Conservation (phyloP, 2,888 invertebrate genomes). For the Halictus quadricinctus region DNA sequence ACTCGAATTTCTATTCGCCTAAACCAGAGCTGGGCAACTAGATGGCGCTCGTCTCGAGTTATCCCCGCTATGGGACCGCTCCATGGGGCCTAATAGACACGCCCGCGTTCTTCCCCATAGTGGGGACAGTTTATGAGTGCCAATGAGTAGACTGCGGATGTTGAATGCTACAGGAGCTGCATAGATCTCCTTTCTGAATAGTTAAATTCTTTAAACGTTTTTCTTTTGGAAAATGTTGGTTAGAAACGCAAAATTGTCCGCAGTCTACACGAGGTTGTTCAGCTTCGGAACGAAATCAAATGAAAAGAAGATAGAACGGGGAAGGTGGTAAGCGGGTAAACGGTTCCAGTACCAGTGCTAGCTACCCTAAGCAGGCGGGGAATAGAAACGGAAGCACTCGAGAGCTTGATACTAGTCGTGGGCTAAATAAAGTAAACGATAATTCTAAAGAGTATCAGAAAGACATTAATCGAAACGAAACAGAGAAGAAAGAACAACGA, state of each 20-base stretch:
- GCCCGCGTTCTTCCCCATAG: background rate
- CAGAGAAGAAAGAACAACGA: background rate
- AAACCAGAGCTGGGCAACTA: background rate
- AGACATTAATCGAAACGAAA: constrained; percentile 60
- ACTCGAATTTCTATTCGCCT: constrained; percentile 24
- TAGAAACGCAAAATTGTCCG: background rate
- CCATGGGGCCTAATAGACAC: background rate
- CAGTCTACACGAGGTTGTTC: background rate
- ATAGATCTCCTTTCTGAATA: no score
- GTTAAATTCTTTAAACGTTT: no score
- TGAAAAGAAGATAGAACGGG: constrained; percentile 11
- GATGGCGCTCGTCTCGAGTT: background rate
- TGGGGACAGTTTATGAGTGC: background rate
- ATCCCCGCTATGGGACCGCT: background rate
- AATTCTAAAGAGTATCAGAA: constrained; percentile 55
- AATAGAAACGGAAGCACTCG: constrained; percentile 59
- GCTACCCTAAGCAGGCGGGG: constrained; percentile 54
- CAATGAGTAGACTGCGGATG: background rate
- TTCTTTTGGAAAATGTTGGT: background rate
- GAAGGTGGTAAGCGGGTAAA: background rate
- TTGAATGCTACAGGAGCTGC: background rate
- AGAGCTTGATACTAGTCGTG: constrained; percentile 58
- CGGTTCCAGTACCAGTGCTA: constrained; percentile 6
- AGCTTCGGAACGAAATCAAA: constrained; percentile 12
- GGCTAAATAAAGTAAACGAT: constrained; percentile 34